Conservation (phyloP, 1,140 invertebrate genomes). For the Drosophila gunungcola region DNA sequence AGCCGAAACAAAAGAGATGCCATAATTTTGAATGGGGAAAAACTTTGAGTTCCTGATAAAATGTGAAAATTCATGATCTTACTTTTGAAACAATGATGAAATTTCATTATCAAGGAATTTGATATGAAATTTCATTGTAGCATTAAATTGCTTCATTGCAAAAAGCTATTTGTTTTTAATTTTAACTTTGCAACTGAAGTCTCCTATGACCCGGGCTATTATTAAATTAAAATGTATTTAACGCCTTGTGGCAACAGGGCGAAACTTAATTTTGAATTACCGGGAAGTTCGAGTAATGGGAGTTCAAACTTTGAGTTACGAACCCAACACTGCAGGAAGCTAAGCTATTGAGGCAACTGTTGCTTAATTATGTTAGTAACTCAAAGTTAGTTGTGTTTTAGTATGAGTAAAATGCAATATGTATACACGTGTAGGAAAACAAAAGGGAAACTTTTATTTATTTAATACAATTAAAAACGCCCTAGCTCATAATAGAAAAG, state of each 20-base stretch:
- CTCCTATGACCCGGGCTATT: neutral
- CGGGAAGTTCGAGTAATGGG: neutral
- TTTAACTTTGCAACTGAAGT: neutral
- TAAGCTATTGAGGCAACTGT: conserved; percentile 1
- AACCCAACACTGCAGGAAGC: conserved; percentile 1
- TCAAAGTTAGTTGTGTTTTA: neutral
- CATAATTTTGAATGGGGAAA: neutral
- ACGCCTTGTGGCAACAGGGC: neutral
- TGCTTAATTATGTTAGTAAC: conserved; percentile 2
- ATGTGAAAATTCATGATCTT: neutral
- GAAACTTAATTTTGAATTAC: neutral
- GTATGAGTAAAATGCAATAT: no score
- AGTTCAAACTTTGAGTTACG: conserved; percentile 13
- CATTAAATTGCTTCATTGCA: neutral
- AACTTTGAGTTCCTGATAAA: conserved; percentile 12
- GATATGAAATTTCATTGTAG: neutral
- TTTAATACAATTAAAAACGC: conserved; percentile 2
- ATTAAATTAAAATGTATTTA: neutral
- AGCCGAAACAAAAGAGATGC: conserved; percentile 20
- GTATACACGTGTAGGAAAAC: neutral
- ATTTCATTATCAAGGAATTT: conserved; percentile 1
- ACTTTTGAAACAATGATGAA: neutral
- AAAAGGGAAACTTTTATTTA: conserved; percentile 1
- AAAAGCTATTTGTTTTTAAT: conserved; percentile 1
- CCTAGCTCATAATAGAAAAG: neutral